Evolutionary conservation across 2,888 invertebrate species (phyloP).

Genomic region (Hirtodrosophila duncani): DNA sequence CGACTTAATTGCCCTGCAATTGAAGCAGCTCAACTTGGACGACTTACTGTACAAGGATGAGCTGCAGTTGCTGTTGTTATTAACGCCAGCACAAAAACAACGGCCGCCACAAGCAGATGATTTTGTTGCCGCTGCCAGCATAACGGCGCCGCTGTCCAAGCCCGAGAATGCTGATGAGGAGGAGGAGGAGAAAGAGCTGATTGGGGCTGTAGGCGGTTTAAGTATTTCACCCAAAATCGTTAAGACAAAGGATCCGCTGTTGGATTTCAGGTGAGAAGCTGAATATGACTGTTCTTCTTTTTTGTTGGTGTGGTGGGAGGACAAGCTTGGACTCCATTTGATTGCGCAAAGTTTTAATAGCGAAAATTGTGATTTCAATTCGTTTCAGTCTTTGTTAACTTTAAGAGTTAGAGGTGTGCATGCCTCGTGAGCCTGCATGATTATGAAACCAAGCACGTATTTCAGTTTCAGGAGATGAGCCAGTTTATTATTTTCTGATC

Average conservation of each 20-base stretch:
- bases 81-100: conserved; percentile 38
- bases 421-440: too few relatives aligned
- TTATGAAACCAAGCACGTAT: too few relatives aligned
- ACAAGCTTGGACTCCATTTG: neutral
- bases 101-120: conserved; percentile 16
- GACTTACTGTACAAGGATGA: conserved; percentile 58
- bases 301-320: conserved; percentile 9
- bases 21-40: conserved; percentile 53
- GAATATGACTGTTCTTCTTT: too few relatives aligned
- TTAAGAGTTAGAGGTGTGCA: too few relatives aligned
- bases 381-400: too few relatives aligned
- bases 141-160: conserved; percentile 38
- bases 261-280: conserved; percentile 32
- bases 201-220: conserved; percentile 47
- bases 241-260: conserved; percentile 28
- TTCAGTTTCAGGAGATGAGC: too few relatives aligned
- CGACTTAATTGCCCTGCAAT: conserved; percentile 56
- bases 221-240: conserved; percentile 22
- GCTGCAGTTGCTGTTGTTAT: conserved; percentile 48
- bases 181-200: conserved; percentile 35
- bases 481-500: too few relatives aligned
- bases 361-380: too few relatives aligned
- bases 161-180: conserved; percentile 35
- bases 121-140: conserved; percentile 20
- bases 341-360: too few relatives aligned